Conservation (phyloP, 2,888 invertebrate genomes). For the Lepidocyrtoides sp. region DNA sequence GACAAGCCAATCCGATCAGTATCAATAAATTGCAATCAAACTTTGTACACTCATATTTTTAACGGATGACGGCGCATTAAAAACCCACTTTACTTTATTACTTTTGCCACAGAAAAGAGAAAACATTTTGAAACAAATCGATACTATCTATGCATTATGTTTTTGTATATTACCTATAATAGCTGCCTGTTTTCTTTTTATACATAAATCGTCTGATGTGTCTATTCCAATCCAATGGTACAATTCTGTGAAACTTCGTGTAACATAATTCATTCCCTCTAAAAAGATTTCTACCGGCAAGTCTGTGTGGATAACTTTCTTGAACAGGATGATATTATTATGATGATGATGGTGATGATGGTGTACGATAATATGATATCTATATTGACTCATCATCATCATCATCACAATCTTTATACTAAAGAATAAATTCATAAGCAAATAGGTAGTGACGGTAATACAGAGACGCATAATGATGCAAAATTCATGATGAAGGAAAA, state of each 20-base stretch:
- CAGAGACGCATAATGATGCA: constrained; percentile 62
- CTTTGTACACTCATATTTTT: constrained; percentile 32
- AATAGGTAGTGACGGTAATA: constrained; percentile 21
- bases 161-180: neutral
- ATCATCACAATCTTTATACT: neutral
- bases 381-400: constrained; percentile 28
- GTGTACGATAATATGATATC: constrained; percentile 34
- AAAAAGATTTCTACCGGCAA: constrained; percentile 37
- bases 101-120: constrained; percentile 54
- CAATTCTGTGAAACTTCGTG: constrained; percentile 29
- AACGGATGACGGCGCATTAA: constrained; percentile 46
- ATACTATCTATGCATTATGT: neutral
- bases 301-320: constrained; percentile 35
- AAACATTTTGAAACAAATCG: constrained; percentile 23
- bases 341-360: constrained; percentile 10
- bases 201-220: constrained; percentile 42
- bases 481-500: constrained; percentile 16
- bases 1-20: constrained; percentile 25
- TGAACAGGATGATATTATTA: no score
- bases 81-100: constrained; percentile 39
- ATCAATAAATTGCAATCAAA: constrained; percentile 70
- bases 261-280: constrained; percentile 3
- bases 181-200: neutral
- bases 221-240: constrained; percentile 36
- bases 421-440: constrained; percentile 33